Conservation (phyloP, 2,113 vertebrate genomes). For the Taurulus bubalis region DNA sequence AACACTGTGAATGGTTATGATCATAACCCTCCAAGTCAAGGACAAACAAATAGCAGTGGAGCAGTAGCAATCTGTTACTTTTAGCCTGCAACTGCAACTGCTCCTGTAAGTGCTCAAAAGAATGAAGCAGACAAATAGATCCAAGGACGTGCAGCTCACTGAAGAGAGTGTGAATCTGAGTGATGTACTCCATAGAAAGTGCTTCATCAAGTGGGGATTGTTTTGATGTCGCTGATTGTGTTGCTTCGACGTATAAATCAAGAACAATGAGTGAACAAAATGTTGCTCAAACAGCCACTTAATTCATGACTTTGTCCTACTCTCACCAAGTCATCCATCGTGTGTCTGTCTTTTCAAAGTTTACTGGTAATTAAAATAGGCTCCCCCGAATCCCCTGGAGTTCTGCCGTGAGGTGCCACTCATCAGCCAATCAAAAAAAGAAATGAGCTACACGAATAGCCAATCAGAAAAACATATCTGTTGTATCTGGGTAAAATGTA, state of each 20-base stretch:
- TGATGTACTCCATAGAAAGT: constrained; percentile 14
- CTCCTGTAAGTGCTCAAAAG: not conserved
- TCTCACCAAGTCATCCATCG: not conserved
- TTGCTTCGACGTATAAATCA: constrained; percentile 1
- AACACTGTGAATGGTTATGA: constrained; percentile 15
- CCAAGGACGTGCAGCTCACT: not conserved
- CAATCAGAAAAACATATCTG: too few species aligned
- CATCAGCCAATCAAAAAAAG: too few species aligned
- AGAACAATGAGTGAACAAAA: not conserved
- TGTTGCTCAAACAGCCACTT: constrained; percentile 8
- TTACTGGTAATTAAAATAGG: not conserved
- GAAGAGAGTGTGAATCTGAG: not conserved
- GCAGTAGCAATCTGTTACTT: constrained; percentile 24
- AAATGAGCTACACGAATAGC: too few species aligned
- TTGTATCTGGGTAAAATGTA: too few species aligned
- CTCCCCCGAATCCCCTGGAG: too few species aligned
- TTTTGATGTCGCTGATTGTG: constrained; percentile 20
- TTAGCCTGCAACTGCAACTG: not conserved
- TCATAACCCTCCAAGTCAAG: constrained; percentile 40
- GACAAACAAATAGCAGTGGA: constrained; percentile 44
- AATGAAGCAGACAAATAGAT: constrained; percentile 17
- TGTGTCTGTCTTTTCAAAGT: not conserved
- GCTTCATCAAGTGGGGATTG: constrained; percentile 17
- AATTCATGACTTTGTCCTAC: constrained; percentile 13
- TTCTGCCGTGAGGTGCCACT: too few species aligned